Evolutionary conservation across 2,113 vertebrate species (phyloP), one percentile per base, ranked within the genome.

Genomic region (Myanophis thanlyinensis): DNA sequence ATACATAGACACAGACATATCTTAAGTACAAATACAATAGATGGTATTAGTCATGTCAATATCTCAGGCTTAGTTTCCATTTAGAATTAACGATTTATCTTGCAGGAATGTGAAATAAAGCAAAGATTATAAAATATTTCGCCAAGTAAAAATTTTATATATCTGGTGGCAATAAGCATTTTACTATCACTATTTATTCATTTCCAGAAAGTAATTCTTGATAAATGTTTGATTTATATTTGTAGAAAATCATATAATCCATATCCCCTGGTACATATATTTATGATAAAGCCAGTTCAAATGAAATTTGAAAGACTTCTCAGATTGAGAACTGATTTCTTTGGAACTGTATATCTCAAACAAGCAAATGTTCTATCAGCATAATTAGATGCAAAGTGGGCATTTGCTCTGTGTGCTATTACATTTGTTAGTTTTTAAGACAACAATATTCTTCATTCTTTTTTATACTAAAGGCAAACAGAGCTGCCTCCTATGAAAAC

Each of bases 261-360:
- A 40, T 80, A 80, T 80, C 44, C 18, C 4, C 13, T 67, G 20
- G 44, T 27, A 89, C 30, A 53, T 67, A 22, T 46, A 49, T 9
- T 27, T 51, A 44, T 51, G 51, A 44, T 80, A 90, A 90, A 90
- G 1, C 10, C 35, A 89, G 18, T 22, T 44, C 73, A 56, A 54
- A 54, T 44, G 40, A 89, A 46, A 23, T 85, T 54, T 73, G 35
- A 94, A 92, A 95, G 93, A 35, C 49, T 90, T 89, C 59, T 89
- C 11, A 87, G 15, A 3, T 85, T 88, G 67, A 80, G 73, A 44
- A 80, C 73, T 80, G 22, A 44, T 80, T 80, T 80, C 35, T 44
- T 80, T 80, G 35, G 35, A 80, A 44, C 67, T 80, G 6, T 80
- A 1, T 40, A 80, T 3, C 35, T 80, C 73, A 80, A 80, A 44